Percentiles rank a stretch among this genome's conserved stretches.
These are phyloP conservation scores for Phoenicopterus ruber DNA, from an alignment of 2,113 vertebrate genomes.

Conservation along the genomic window DNA sequence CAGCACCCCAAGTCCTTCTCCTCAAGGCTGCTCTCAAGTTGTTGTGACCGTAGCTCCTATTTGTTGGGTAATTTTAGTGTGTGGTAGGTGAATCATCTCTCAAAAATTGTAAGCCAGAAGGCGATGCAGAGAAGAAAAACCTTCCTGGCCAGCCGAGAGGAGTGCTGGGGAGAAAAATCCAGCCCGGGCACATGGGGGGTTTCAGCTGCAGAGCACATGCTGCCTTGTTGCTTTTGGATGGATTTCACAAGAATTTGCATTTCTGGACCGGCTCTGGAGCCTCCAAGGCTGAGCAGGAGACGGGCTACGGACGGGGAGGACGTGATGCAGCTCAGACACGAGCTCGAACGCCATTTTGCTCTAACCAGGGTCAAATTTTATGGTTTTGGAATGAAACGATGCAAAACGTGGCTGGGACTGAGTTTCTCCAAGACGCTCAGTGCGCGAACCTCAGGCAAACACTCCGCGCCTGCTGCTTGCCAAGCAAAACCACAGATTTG, in stretches of 20 bases:
- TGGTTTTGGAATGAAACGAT: background rate
- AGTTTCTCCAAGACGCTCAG: background rate
- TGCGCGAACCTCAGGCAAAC: background rate
- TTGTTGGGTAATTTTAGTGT: conserved; percentile 3
- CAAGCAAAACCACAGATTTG: background rate
- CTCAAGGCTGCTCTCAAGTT: background rate
- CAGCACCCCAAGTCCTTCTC: too few species aligned
- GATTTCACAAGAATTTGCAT: conserved; percentile 15
- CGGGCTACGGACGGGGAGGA: background rate
- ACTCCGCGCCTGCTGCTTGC: background rate
- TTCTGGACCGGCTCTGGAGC: background rate
- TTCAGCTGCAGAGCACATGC: conserved; percentile 46
- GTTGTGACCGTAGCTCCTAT: background rate
- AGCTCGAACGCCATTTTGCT: background rate
- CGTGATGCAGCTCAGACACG: background rate
- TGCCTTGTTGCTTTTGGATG: conserved; percentile 30
- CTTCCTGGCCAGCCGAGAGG: background rate
- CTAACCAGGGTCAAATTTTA: background rate
- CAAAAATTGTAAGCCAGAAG: conserved; percentile 49
- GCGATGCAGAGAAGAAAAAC: background rate
- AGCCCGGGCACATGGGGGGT: background rate
- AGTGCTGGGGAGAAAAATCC: background rate
- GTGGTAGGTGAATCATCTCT: conserved; percentile 61
- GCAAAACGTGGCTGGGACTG: background rate
- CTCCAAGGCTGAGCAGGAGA: background rate